These are phyloP conservation scores for Mesoclemmys tuberculata DNA, from an alignment of 2,113 vertebrate genomes.

Conservation along the genomic window DNA sequence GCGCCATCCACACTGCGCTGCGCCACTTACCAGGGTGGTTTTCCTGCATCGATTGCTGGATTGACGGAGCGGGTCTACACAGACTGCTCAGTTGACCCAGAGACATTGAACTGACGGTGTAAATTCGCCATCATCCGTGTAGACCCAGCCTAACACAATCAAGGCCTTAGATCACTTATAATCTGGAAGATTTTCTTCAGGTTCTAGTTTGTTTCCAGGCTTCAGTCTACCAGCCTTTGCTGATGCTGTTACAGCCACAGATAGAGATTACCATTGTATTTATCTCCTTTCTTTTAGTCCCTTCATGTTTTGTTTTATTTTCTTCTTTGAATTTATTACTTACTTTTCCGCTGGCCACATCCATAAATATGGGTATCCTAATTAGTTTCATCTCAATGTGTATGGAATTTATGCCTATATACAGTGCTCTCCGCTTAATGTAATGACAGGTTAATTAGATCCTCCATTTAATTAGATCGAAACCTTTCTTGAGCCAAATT, in stretches of 20 bases:
- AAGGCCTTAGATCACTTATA: neutral
- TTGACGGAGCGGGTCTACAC: too few relatives aligned
- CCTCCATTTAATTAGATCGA: slow-evolving; percentile 74
- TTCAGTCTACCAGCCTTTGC: slow-evolving; percentile 7
- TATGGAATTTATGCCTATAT: slow-evolving; percentile 61
- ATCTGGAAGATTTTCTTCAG: slow-evolving; percentile 19
- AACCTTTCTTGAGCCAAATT: slow-evolving; percentile 69
- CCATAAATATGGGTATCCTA: slow-evolving; percentile 53
- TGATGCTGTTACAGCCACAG: slow-evolving; percentile 25
- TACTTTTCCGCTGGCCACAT: slow-evolving; percentile 22
- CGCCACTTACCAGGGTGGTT: too few relatives aligned
- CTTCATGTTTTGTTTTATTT: slow-evolving; percentile 7
- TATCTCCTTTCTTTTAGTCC: slow-evolving; percentile 46
- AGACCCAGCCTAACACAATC: too few relatives aligned
- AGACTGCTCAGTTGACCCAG: too few relatives aligned
- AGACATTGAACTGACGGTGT: too few relatives aligned
- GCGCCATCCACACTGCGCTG: too few relatives aligned
- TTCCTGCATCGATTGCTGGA: too few relatives aligned
- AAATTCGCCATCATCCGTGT: too few relatives aligned
- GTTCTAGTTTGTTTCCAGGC: neutral
- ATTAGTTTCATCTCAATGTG: slow-evolving; percentile 53
- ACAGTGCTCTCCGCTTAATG: slow-evolving; percentile 64
- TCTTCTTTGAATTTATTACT: slow-evolving; percentile 32
- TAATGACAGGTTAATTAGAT: slow-evolving; percentile 74
- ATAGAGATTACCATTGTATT: too few relatives aligned